Percentiles rank a stretch among this genome's conserved stretches.
phyloP scores from a whole-genome alignment of 2,797 vertebrate genomes.

The Intellagama lesueurii region DNA sequence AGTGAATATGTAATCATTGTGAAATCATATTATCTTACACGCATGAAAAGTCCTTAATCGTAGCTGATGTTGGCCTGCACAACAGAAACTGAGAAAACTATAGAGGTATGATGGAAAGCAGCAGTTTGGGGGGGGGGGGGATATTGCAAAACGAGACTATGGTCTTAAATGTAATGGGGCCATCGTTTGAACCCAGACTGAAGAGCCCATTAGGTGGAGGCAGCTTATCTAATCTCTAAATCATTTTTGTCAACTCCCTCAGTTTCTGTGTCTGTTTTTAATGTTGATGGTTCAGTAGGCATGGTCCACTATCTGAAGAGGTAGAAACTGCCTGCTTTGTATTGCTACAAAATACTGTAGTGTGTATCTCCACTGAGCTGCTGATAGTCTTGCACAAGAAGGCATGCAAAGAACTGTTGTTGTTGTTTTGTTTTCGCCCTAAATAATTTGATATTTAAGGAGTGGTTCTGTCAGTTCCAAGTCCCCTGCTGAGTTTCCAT shows the following conservation, averaged over 20 bases:
- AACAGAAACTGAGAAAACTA: slow-evolving; percentile 70
- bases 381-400: slow-evolving; percentile 53
- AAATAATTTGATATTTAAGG: not conserved
- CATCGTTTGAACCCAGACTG: slow-evolving; percentile 52
- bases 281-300: slow-evolving; percentile 52
- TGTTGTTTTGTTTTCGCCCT: slow-evolving; percentile 6
- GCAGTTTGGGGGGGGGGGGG: slow-evolving; percentile 51
- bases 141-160: not conserved
- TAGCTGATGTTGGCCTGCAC: slow-evolving; percentile 92
- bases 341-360: slow-evolving; percentile 37
- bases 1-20: slow-evolving; percentile 99
- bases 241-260: slow-evolving; percentile 37
- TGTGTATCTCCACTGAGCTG: slow-evolving; percentile 47
- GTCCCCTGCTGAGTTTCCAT: too few relatives aligned
- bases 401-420: not conserved
- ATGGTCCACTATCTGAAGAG: slow-evolving; percentile 57
- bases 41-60: slow-evolving; percentile 99
- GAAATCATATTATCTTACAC: slow-evolving; percentile 99
- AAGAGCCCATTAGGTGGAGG: slow-evolving; percentile 67
- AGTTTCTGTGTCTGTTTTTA: slow-evolving; percentile 67
- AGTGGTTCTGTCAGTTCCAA: too few relatives aligned
- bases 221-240: slow-evolving; percentile 60
- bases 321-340: slow-evolving; percentile 45
- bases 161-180: slow-evolving; percentile 65
- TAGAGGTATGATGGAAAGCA: slow-evolving; percentile 75